Base-by-base conservation (phyloP, 2,113 vertebrate genomes). In the Callopanchax toddi region DNA sequence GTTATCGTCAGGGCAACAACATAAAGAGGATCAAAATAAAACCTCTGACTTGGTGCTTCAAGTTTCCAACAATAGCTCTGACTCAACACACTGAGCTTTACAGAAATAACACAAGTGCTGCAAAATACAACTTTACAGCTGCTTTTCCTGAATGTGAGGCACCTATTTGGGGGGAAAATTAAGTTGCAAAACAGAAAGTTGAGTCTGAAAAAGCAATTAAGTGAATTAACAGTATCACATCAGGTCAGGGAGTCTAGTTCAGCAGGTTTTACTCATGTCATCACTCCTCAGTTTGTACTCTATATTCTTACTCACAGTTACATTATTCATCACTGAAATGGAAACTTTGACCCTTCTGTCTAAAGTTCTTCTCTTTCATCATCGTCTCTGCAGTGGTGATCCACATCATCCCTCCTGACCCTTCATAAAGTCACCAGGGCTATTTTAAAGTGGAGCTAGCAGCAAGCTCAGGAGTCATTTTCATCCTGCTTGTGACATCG, bases 401-500 rank as follows among this genome's bases (percentile, higher is more conserved):
- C 52, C 22, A 20, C 50, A 21, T 40, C 43, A 46, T 62, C 65
- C 29, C 52, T 3, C 9, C 12, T 54, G 57, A 52, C 32, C 39
- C 17, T 59, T 66, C 26, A n/a, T 40, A 60, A 42, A 26, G 43
- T 37, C 34, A 50, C 37, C 39, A 26, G 50, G 34, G 50, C 61
- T 78, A 58, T 77, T 75, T 78, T 70, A 58, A 70, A 69, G 15
- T 26, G 0, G 12, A 49, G 16, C 52, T 46, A 45, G 21, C 32
- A 50, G 62, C 20, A 16, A 20, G 68, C 59, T 9, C 23, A 51
- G 58, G 20, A 65, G 54, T 51, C 16, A 1, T 69, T 67, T 76
- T 40, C 69, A 76, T 75, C 44, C 32, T 67, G 69, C 78, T 32
- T 79, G 81, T 80, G 74, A 74, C 56, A 21, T 55, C 3, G 78